phyloP scores from a whole-genome alignment of 2,113 vertebrate genomes.

The Catagonus wagneri region DNA sequence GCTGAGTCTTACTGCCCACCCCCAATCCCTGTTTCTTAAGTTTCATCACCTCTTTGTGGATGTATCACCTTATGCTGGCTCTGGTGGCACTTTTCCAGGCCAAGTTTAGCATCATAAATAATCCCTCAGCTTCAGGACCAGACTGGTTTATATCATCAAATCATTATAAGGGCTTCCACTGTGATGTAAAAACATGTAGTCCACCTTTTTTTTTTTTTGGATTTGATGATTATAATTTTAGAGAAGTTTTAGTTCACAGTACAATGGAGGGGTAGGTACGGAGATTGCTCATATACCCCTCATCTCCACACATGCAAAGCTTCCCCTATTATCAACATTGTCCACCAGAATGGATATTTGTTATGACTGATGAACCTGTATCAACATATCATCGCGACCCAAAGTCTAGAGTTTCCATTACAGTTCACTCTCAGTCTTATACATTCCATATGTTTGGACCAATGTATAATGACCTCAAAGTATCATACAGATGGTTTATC shows the following conservation, averaged over 20 bases:
- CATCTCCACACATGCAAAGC: neutral
- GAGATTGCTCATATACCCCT: neutral
- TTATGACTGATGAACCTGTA: neutral
- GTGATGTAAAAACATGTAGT: neutral
- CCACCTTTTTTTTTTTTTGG: neutral
- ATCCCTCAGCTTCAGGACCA: neutral
- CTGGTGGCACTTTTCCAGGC: neutral
- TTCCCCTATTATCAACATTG: neutral
- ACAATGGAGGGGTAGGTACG: neutral
- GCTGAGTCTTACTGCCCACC: neutral
- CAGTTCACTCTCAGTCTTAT: neutral
- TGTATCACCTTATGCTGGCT: accelerated
- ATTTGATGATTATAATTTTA: neutral
- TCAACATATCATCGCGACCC: neutral
- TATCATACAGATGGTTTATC: neutral
- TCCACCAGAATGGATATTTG: neutral
- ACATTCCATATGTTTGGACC: neutral
- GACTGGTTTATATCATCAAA: neutral
- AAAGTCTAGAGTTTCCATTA: neutral
- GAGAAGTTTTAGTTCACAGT: neutral
- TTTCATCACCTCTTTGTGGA: too few relatives aligned
- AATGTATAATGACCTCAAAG: neutral
- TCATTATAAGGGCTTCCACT: neutral
- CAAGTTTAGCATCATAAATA: neutral
- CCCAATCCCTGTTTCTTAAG: neutral